A percentile compares a stretch with the other conserved stretches of the same genome.
Conservation (phyloP, 2,888 invertebrate species). For the Acrobasis suavella region DNA sequence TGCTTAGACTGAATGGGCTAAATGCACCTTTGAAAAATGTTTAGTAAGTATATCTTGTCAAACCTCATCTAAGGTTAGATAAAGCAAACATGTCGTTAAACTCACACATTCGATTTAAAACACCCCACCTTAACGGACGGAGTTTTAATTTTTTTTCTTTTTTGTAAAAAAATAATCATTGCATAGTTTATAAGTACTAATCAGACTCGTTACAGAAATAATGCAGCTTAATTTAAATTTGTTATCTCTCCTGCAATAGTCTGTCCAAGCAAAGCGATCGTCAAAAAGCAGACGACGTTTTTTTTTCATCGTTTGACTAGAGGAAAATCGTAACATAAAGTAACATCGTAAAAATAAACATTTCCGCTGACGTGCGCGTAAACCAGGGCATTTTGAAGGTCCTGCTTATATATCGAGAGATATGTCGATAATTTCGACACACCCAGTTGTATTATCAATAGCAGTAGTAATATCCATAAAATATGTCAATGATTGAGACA, state of each 20-base stretch:
- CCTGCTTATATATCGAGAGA: neutral
- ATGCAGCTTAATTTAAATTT: neutral
- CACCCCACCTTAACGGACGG: too few relatives aligned
- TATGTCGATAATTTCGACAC: neutral
- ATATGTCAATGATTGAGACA: neutral
- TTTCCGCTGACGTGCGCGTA: constrained; percentile 28
- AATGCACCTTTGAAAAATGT: too few relatives aligned
- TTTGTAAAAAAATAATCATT: too few relatives aligned
- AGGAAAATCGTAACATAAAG: constrained; percentile 27
- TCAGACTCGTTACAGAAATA: too few relatives aligned
- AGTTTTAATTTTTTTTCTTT: too few relatives aligned
- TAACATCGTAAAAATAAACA: constrained; percentile 37
- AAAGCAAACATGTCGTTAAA: too few relatives aligned
- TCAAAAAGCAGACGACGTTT: constrained; percentile 5
- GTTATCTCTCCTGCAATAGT: neutral
- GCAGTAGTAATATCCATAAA: neutral
- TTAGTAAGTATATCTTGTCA: too few relatives aligned
- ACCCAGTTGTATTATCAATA: neutral
- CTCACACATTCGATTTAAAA: too few relatives aligned
- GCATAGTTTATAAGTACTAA: too few relatives aligned
- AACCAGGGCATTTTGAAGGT: neutral
- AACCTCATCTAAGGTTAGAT: too few relatives aligned
- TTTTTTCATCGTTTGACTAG: constrained; percentile 13
- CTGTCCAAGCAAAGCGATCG: constrained; percentile 8
- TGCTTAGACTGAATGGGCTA: too few relatives aligned